Conservation (phyloP, 2,888 invertebrate genomes). For the Sphaerophoria taeniata region DNA sequence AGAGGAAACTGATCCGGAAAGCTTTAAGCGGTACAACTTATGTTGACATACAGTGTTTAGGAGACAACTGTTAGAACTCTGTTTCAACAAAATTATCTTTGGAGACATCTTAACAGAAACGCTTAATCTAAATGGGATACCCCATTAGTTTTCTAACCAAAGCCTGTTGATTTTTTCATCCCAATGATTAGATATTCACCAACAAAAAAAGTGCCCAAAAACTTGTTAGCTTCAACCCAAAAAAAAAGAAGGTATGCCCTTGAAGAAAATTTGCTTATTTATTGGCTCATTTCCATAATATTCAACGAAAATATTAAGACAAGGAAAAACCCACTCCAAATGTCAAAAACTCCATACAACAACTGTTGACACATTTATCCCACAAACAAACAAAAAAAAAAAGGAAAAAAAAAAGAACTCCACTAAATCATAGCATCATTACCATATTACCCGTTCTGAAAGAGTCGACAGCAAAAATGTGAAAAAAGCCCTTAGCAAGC, state of each 20-base stretch:
- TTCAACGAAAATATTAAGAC: not conserved
- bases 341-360: not conserved
- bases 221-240: not conserved
- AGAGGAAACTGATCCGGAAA: no score
- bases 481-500: not conserved
- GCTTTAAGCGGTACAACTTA: no score
- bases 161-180: no score
- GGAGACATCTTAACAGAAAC: no score
- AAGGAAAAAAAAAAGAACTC: not conserved
- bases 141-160: no score
- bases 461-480: not conserved
- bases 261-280: not conserved
- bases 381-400: not conserved
- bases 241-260: not conserved
- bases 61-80: no score
- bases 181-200: no score
- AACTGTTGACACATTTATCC: slow-evolving; percentile 7
- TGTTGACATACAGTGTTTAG: no score
- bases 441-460: slow-evolving; percentile 21
- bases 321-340: no score
- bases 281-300: slow-evolving; percentile 3
- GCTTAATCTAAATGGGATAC: no score
- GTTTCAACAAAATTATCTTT: no score
- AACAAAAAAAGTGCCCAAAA: no score
- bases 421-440: slow-evolving; percentile 15